phyloP scores from a whole-genome alignment of 2,797 vertebrate species.

The Cephalopachus bancanus region DNA sequence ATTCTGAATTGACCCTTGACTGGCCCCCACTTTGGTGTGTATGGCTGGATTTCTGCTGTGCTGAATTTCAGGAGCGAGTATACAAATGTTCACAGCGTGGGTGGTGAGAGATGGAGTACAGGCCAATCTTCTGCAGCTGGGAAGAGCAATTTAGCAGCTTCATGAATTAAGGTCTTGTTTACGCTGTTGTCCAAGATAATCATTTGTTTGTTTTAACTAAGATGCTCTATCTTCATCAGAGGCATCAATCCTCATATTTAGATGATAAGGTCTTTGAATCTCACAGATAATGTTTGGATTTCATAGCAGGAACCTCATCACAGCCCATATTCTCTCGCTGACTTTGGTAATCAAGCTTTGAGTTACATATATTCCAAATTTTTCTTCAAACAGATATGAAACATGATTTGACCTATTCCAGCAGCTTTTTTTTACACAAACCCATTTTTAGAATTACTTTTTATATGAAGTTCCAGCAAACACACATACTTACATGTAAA shows the following conservation, averaged over 20 bases:
- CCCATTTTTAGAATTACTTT: not conserved
- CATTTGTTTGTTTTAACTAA: conserved; percentile 82
- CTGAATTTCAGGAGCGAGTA: not conserved
- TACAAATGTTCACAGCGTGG: not conserved
- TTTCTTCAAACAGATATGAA: not conserved
- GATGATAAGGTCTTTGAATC: conserved; percentile 76
- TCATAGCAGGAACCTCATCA: not conserved
- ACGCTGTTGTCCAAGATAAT: conserved; percentile 77
- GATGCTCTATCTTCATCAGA: conserved; percentile 70
- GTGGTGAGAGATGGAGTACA: not conserved
- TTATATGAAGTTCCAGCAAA: not conserved
- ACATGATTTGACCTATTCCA: not conserved
- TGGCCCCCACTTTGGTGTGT: not conserved
- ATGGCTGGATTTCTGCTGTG: too few species aligned
- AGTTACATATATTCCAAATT: not conserved
- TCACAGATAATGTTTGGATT: conserved; percentile 73
- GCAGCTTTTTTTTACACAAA: not conserved
- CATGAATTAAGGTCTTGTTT: conserved; percentile 82
- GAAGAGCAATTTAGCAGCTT: conserved; percentile 74
- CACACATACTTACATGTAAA: not conserved
- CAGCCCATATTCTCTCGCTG: not conserved
- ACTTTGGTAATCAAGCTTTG: conserved; percentile 47
- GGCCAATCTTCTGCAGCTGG: conserved; percentile 75
- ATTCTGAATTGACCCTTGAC: not conserved
- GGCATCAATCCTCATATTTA: conserved; percentile 72